Evolutionary conservation across 2,888 invertebrate species (phyloP).

Genomic region (Terebella lapidaria): DNA sequence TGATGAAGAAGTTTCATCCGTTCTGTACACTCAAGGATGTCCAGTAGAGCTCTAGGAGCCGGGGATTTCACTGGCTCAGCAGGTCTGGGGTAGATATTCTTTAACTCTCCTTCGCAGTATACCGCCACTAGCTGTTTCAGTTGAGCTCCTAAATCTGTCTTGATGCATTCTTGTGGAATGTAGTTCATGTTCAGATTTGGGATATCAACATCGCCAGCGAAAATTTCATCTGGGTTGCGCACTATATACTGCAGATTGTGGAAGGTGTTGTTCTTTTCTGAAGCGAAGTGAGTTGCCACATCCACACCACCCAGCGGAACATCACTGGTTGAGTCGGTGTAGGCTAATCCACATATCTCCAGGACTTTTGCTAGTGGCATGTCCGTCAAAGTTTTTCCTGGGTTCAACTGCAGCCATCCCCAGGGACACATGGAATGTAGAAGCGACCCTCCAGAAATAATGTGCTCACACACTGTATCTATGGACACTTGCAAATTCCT

Average conservation of each 20-base stretch:
- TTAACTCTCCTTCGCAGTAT: too few species aligned
- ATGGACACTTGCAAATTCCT: neutral
- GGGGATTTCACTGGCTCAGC: too few species aligned
- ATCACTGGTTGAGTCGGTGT: neutral
- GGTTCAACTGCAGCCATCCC: conserved; percentile 23
- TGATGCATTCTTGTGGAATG: neutral
- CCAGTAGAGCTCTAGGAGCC: too few species aligned
- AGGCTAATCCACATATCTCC: conserved; percentile 6
- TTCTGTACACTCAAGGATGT: too few species aligned
- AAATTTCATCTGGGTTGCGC: neutral
- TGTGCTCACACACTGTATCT: conserved; percentile 1
- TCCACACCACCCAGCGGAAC: neutral
- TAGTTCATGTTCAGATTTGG: neutral
- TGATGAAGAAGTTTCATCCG: neutral
- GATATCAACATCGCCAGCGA: neutral
- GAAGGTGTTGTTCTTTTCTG: neutral
- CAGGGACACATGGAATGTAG: conserved; percentile 24
- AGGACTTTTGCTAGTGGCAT: conserved; percentile 16
- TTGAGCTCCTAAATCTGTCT: too few species aligned
- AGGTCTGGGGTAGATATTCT: too few species aligned
- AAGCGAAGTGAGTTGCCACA: neutral
- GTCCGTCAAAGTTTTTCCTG: conserved; percentile 13
- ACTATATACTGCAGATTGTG: neutral
- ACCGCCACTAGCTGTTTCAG: too few species aligned
- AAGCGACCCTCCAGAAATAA: conserved; percentile 20